phyloP scores from a whole-genome alignment of 2,888 invertebrate species.

The Empis stercorea region DNA sequence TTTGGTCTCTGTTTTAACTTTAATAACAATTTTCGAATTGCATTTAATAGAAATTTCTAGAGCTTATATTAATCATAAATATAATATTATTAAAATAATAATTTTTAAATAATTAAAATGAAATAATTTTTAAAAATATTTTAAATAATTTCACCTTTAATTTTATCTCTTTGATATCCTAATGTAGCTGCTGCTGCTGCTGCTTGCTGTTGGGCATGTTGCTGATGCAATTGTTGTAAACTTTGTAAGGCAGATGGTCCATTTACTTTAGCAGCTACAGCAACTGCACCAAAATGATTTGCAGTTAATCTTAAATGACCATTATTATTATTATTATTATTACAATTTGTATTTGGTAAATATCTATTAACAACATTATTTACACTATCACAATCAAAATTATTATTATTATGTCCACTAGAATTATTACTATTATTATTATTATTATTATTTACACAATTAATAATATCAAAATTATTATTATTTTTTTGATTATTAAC shows the following conservation, averaged over 20 bases:
- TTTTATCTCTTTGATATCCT: slow-evolving; percentile 27
- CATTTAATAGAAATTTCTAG: no score
- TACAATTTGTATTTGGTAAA: slow-evolving; percentile 10
- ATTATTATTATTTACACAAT: slow-evolving; percentile 14
- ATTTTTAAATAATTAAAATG: no score
- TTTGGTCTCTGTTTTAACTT: no score
- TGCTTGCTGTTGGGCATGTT: slow-evolving; percentile 31
- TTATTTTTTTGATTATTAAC: slow-evolving; percentile 14
- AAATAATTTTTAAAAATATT: no score
- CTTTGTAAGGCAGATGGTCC: slow-evolving; percentile 34
- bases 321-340: no score
- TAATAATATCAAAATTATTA: slow-evolving; percentile 15
- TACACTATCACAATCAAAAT: slow-evolving; percentile 28
- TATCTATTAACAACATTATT: slow-evolving; percentile 16
- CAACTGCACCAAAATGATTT: slow-evolving; percentile 24
- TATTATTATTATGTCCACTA: slow-evolving; percentile 29
- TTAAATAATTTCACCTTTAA: no score
- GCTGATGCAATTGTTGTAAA: slow-evolving; percentile 34
- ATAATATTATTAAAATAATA: no score
- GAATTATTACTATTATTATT: slow-evolving; percentile 13
- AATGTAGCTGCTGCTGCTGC: slow-evolving; percentile 15
- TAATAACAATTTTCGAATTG: no score
- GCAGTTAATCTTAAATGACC: slow-evolving; percentile 11
- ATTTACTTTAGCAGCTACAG: slow-evolving; percentile 20
- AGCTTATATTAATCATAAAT: no score